A percentile compares a stretch with the other conserved stretches of the same genome.
Evolutionary conservation across 2,797 vertebrate genomes (phyloP).

Genomic region (Anguilla marmorata): DNA sequence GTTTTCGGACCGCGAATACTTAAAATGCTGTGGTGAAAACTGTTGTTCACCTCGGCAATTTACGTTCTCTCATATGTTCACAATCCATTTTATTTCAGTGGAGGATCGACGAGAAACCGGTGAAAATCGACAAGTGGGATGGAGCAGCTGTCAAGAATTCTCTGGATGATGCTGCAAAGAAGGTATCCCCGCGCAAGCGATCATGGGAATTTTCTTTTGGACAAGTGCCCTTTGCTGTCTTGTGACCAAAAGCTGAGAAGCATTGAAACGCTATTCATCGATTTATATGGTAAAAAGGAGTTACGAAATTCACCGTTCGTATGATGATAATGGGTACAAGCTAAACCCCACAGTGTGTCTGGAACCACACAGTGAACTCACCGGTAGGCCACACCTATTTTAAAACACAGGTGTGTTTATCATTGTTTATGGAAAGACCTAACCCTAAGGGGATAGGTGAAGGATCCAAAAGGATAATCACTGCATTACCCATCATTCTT

Average conservation of each 20-base stretch:
- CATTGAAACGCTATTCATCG: neutral
- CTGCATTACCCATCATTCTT: no score
- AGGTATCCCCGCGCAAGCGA: slow-evolving; percentile 66
- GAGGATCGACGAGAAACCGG: slow-evolving; percentile 95
- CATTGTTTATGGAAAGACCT: no score
- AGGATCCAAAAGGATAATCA: no score
- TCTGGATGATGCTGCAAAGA: slow-evolving; percentile 94
- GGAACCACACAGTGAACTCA: no score
- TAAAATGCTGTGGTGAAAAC: neutral
- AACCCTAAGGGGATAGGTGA: no score
- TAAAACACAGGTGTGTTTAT: no score
- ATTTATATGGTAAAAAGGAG: no score
- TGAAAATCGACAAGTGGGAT: slow-evolving; percentile 98
- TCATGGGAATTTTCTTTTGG: neutral
- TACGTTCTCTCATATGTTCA: neutral
- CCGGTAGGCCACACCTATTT: no score
- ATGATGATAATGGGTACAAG: no score
- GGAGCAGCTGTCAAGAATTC: slow-evolving; percentile 97
- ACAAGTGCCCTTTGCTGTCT: neutral
- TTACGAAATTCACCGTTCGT: no score
- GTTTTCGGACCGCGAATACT: neutral
- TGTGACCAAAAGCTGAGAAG: neutral
- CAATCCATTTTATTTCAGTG: slow-evolving; percentile 72
- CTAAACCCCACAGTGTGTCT: no score
- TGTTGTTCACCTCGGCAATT: neutral